Evolutionary conservation across 2,888 invertebrate species (phyloP), one percentile per base, ranked within the genome.

Genomic region (Epistrophe grossulariae): DNA sequence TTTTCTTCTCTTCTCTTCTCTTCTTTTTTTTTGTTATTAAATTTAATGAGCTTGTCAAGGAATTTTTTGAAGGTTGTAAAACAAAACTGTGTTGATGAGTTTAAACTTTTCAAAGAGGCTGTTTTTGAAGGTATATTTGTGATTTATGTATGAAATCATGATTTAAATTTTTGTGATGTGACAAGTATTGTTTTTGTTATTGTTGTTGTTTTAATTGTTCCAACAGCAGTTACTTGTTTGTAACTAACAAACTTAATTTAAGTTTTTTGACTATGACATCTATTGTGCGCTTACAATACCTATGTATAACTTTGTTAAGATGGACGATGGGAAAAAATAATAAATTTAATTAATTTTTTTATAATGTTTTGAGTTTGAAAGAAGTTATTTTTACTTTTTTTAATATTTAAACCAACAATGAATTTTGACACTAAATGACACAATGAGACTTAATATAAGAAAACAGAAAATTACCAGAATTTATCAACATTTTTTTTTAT

Each of bases 21-120:
- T n/a, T n/a, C n/a, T n/a, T 60, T 38, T 31, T 24, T 40, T 19
- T 15, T 62, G 5, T 40, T 28, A 15, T 35, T 38, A 59, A 59
- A 24, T 62, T 62, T 62, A 62, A 62, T 62, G 62, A 62, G 66
- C 66, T 80, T 80, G 76, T 80, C 68, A 76, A 80, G 48, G 28
- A 28, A 10, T 57, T 52, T 60, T 40, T 52, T 40, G 38, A 13
- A 28, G 59, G 66, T 57, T 68, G 52, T 68, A 52, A 74, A 80
- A 80, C 77, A 52, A 48, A 68, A 77, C 52, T 59, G 38, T 40
- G 66, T 66, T 57, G 45, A 45, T 45, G 43, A 64, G 45, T 64
- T 64, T 43, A 5, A 59, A 59, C 59, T 59, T 59, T 59, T 59
- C 10, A 15, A 55, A 38, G 59, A 17, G 35, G 35, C 59, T 59